These are phyloP conservation scores for Sitta carolinensis DNA, from an alignment of 2,797 vertebrate species.

Conservation along the genomic window DNA sequence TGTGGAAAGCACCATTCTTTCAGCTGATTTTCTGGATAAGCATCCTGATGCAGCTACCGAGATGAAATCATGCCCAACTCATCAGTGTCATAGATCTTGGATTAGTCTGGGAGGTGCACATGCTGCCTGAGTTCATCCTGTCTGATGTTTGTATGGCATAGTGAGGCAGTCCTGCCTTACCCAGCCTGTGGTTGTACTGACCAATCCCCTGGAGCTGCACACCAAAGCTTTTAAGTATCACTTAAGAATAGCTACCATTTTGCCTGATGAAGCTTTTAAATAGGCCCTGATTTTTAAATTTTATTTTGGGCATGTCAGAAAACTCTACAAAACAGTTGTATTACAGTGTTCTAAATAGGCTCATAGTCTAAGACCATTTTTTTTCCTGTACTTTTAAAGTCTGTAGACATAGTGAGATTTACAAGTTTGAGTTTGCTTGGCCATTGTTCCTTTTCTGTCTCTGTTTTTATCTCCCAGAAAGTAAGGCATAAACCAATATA, in stretches of 20 bases:
- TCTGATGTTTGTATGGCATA: background rate
- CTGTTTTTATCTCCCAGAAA: background rate
- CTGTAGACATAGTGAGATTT: background rate
- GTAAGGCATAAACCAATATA: background rate
- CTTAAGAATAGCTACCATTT: background rate
- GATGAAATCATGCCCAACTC: background rate
- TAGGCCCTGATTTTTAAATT: background rate
- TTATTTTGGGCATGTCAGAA: background rate
- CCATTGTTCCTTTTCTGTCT: background rate
- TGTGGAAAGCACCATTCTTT: fast-evolving
- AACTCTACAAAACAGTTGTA: background rate
- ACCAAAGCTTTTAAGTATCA: background rate
- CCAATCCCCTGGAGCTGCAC: background rate
- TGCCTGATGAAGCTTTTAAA: background rate
- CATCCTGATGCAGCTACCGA: background rate
- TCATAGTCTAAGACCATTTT: background rate
- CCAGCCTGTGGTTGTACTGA: background rate
- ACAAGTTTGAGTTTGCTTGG: background rate
- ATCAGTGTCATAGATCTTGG: background rate
- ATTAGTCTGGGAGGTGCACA: background rate
- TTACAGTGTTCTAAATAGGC: background rate
- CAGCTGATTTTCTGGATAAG: background rate
- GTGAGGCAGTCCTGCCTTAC: background rate
- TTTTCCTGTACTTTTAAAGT: background rate
- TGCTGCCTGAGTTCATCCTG: background rate